Evolutionary conservation across 2,888 invertebrate species (phyloP).

Genomic region (Caradrina kadenii): DNA sequence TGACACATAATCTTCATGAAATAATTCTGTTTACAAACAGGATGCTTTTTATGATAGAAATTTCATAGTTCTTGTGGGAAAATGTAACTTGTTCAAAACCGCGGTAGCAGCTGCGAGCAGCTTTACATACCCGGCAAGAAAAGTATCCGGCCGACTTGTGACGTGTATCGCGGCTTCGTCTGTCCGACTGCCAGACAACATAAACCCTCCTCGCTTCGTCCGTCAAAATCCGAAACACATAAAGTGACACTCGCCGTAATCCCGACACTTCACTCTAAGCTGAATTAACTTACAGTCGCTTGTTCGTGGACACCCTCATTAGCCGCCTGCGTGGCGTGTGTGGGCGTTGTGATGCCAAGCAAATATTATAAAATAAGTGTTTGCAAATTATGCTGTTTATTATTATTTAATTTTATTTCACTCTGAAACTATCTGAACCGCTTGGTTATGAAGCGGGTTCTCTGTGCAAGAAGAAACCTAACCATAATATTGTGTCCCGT

Average conservation of each 20-base stretch:
- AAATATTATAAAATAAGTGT: background rate
- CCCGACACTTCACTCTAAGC: slow-evolving; percentile 11
- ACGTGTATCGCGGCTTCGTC: background rate
- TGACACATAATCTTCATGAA: no score
- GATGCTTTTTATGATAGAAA: no score
- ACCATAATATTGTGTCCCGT: background rate
- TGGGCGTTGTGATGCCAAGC: background rate
- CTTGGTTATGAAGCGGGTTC: background rate
- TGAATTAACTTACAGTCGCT: slow-evolving; percentile 31
- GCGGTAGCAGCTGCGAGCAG: no score
- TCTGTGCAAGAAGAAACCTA: background rate
- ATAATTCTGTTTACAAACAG: no score
- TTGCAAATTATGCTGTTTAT: no score
- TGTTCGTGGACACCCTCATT: slow-evolving; percentile 36
- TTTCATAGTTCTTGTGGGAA: background rate
- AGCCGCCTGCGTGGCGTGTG: slow-evolving; percentile 10
- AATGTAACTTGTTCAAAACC: no score
- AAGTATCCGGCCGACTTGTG: background rate
- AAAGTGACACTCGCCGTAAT: slow-evolving; percentile 48
- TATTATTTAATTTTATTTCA: no score
- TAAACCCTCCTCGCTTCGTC: background rate
- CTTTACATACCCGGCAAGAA: background rate
- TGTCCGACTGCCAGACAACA: background rate
- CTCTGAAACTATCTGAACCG: no score
- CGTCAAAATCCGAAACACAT: slow-evolving; percentile 24